Percentiles rank a stretch among this genome's conserved stretches.
These are phyloP conservation scores for Petrolisthes manimaculis DNA, from an alignment of 2,888 invertebrate species.

Conservation along the genomic window DNA sequence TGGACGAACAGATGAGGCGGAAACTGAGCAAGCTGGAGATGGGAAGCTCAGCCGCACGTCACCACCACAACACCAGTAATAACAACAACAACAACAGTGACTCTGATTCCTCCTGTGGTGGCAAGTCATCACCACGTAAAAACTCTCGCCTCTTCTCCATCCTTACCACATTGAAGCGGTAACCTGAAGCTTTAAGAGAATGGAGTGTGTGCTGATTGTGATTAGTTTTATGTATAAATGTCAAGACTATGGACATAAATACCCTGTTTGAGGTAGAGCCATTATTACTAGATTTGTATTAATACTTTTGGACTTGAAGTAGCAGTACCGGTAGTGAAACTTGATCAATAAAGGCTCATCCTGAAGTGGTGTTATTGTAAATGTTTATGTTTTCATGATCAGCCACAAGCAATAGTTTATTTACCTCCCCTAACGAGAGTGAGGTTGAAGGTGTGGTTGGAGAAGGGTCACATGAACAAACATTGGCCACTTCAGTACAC, in stretches of 20 bases:
- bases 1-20: conserved; percentile 90
- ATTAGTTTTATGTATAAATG: not conserved
- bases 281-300: no score
- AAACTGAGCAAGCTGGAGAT: conserved; percentile 74
- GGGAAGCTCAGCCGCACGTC: not conserved
- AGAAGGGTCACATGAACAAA: no score
- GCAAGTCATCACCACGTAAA: conserved; percentile 60
- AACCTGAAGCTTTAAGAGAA: conserved; percentile 26
- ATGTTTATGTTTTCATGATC: no score
- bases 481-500: no score
- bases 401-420: no score
- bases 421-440: no score
- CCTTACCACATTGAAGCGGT: conserved; percentile 56
- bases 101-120: conserved; percentile 63
- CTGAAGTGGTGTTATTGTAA: no score
- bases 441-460: no score
- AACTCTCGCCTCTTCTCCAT: conserved; percentile 55
- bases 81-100: conserved; percentile 40
- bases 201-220: no score
- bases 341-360: no score
- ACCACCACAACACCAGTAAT: conserved; percentile 5
- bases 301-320: no score
- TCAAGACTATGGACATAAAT: not conserved
- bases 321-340: no score
- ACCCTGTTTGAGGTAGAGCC: not conserved